Evolutionary conservation across 2,797 vertebrate genomes (phyloP).

Genomic region (Malurus leucopterus): DNA sequence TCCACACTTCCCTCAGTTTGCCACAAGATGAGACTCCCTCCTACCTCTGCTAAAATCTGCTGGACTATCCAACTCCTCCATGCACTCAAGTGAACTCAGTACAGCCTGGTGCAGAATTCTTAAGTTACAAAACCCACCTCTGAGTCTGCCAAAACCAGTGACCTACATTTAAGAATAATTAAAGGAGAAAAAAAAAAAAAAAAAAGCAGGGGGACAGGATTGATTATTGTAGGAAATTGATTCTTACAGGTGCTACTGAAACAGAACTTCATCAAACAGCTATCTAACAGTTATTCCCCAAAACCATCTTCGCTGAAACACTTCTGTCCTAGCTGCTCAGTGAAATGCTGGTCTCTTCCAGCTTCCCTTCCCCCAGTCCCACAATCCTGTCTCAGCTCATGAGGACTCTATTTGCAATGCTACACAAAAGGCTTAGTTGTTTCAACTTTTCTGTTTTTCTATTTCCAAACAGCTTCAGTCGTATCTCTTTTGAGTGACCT

Average conservation of each 20-base stretch:
- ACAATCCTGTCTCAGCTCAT: not conserved
- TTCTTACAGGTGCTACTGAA: not conserved
- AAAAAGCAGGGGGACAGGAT: rapidly evolving
- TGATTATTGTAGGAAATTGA: not conserved
- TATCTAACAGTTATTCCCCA: not conserved
- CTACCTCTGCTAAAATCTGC: not conserved
- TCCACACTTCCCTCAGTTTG: rapidly evolving
- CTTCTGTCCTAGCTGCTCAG: not conserved
- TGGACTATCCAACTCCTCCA: not conserved
- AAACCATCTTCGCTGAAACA: not conserved
- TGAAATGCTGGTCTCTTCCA: not conserved
- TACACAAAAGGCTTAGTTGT: conserved; percentile 45
- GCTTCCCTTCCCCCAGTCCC: not conserved
- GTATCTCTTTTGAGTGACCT: not conserved
- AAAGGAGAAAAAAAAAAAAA: not conserved
- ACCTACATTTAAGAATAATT: conserved; percentile 8
- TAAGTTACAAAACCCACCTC: not conserved
- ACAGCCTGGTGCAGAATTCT: not conserved
- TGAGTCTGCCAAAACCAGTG: not conserved
- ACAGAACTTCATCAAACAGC: not conserved
- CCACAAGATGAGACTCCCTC: not conserved
- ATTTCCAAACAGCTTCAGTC: not conserved
- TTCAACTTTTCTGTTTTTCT: conserved; percentile 18
- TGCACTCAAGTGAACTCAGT: not conserved
- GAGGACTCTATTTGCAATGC: conserved; percentile 4